A percentile compares a stretch with the other conserved stretches of the same genome.
Conservation (phyloP, 2,797 vertebrate genomes). For the Pteropus rufus region DNA sequence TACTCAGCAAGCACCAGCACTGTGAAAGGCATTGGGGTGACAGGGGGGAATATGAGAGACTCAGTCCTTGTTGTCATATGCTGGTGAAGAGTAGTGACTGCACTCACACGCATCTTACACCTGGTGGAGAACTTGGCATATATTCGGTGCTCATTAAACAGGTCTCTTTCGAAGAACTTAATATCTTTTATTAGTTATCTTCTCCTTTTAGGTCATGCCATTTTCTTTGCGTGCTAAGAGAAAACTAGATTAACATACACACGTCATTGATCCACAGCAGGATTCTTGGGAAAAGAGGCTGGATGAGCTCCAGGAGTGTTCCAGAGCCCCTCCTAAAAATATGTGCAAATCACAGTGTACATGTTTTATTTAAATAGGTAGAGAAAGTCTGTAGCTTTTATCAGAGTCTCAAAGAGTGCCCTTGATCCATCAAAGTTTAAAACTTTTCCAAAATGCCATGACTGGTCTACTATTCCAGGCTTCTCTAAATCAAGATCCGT, state of each 20-base stretch:
- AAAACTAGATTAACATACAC: not conserved
- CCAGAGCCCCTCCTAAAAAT: not conserved
- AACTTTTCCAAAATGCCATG: not conserved
- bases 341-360: not conserved
- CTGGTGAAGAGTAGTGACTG: not conserved
- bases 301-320: not conserved
- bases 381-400: not conserved
- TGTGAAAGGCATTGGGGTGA: not conserved
- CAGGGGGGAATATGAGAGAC: not conserved
- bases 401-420: not conserved
- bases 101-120: not conserved
- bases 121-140: not conserved
- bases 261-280: not conserved
- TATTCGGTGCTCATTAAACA: not conserved
- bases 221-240: not conserved
- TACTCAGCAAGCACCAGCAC: not conserved
- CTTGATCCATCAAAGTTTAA: not conserved
- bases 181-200: not conserved
- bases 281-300: not conserved
- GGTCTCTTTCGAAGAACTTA: not conserved
- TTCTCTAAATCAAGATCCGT: conserved; percentile 3
- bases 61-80: not conserved
- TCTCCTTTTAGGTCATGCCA: not conserved
- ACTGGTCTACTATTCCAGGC: not conserved
- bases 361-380: not conserved